Percentiles rank a stretch among this genome's conserved stretches.
Conservation (phyloP, 2,113 vertebrate genomes). For the Syngnathus typhle region DNA sequence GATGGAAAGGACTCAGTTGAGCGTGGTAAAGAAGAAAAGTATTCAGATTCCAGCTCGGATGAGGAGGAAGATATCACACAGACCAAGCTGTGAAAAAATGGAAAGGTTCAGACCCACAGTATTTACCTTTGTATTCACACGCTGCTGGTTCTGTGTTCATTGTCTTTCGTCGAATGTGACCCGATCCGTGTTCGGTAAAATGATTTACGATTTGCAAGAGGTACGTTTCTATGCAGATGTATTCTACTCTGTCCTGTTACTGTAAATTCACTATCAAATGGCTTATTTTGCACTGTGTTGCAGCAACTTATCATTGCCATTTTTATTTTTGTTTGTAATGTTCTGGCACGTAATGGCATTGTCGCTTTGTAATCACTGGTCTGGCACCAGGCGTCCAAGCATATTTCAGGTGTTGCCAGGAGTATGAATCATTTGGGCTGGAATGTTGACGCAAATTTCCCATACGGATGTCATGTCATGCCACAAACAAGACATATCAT, state of each 20-base stretch:
- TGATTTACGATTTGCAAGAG: neutral
- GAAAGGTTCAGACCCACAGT: neutral
- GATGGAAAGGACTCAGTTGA: slow-evolving; percentile 8
- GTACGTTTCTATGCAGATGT: neutral
- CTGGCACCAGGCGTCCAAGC: too few relatives aligned
- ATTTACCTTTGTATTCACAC: neutral
- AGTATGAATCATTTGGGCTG: too few relatives aligned
- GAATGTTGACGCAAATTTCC: too few relatives aligned
- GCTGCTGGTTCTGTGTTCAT: slow-evolving; percentile 11
- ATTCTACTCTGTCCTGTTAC: slow-evolving; percentile 13
- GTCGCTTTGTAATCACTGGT: too few relatives aligned
- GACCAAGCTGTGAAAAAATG: slow-evolving; percentile 43
- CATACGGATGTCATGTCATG: too few relatives aligned
- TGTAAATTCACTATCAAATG: slow-evolving; percentile 36
- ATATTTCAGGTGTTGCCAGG: too few relatives aligned
- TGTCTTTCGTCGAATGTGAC: neutral
- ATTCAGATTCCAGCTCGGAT: slow-evolving; percentile 23
- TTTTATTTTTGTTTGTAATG: slow-evolving; percentile 11
- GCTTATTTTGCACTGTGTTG: slow-evolving; percentile 41
- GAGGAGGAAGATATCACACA: neutral
- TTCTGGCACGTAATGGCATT: too few relatives aligned
- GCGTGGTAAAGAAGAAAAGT: neutral
- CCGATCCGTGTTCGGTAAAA: slow-evolving; percentile 3
- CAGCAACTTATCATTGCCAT: slow-evolving; percentile 3
- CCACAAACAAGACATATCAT: too few relatives aligned